phyloP scores from a whole-genome alignment of 2,888 invertebrate genomes.

The Drosophila borealis region DNA sequence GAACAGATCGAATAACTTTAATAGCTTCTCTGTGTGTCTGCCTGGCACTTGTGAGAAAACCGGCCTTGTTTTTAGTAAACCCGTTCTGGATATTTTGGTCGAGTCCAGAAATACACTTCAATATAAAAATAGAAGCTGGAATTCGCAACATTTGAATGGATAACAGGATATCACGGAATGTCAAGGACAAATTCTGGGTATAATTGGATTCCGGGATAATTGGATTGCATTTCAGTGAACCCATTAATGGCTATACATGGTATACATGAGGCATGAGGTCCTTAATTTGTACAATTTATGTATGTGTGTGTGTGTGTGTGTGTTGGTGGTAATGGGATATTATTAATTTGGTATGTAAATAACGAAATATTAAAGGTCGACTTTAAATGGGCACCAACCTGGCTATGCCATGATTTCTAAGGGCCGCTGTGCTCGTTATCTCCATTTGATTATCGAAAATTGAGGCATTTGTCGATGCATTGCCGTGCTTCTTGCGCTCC shows the following conservation, averaged over 20 bases:
- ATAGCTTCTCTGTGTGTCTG: too few species aligned
- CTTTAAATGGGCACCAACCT: slow-evolving; percentile 84
- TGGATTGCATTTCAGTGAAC: slow-evolving; percentile 7
- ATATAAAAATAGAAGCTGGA: too few species aligned
- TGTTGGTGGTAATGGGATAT: slow-evolving; percentile 30
- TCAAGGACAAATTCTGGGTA: background rate
- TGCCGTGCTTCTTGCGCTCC: slow-evolving; percentile 84
- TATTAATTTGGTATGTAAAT: slow-evolving; percentile 24
- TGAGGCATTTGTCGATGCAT: slow-evolving; percentile 66
- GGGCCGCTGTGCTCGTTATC: slow-evolving; percentile 84
- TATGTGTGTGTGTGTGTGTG: background rate
- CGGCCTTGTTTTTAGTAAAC: too few species aligned
- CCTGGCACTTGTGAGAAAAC: too few species aligned
- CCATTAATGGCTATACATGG: slow-evolving; percentile 17
- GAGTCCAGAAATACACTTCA: too few species aligned
- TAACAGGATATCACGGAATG: background rate
- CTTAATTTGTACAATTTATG: slow-evolving; percentile 1
- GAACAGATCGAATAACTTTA: too few species aligned
- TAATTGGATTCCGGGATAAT: slow-evolving; percentile 1
- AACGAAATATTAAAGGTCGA: slow-evolving; percentile 8
- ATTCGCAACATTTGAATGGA: too few species aligned
- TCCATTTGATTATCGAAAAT: slow-evolving; percentile 83
- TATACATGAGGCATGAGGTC: slow-evolving; percentile 19
- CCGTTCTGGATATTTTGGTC: too few species aligned
- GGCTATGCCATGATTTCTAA: slow-evolving; percentile 86